Conservation (phyloP, 2,888 invertebrate genomes). For the Athetis lepigone region DNA sequence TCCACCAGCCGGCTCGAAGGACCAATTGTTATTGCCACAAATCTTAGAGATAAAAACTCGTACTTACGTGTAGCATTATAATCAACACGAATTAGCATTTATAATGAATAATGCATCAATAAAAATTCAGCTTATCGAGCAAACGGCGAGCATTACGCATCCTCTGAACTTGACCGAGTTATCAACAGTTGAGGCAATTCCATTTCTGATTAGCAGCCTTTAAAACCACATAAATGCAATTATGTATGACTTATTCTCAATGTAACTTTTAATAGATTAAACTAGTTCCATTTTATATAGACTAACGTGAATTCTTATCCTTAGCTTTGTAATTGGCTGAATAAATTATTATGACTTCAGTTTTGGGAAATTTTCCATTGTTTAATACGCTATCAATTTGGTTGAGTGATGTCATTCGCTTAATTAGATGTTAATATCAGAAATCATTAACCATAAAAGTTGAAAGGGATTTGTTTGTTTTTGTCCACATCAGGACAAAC, state of each 20-base stretch:
- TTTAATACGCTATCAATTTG: too few relatives aligned
- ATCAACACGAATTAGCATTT: constrained; percentile 16
- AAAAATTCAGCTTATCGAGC: constrained; percentile 36
- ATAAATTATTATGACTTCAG: not conserved
- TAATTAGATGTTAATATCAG: too few relatives aligned
- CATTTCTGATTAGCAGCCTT: constrained; percentile 25
- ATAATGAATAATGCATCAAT: constrained; percentile 35
- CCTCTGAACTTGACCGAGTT: constrained; percentile 63
- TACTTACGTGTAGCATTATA: not conserved
- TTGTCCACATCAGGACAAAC: too few relatives aligned
- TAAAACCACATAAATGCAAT: constrained; percentile 8
- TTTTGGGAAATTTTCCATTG: not conserved
- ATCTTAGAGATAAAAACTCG: not conserved
- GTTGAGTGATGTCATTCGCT: too few relatives aligned
- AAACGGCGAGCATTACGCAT: constrained; percentile 35
- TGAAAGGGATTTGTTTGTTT: too few relatives aligned
- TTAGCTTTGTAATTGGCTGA: too few relatives aligned
- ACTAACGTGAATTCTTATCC: not conserved
- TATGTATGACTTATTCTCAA: constrained; percentile 22
- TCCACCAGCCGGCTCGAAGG: not conserved
- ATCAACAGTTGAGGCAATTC: constrained; percentile 24
- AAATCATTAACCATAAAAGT: not conserved
- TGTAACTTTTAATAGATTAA: constrained; percentile 4
- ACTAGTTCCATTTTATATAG: constrained; percentile 10
- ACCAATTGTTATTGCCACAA: not conserved